Evolutionary conservation across 1,140 invertebrate genomes (phyloP), one percentile per base, ranked within the genome.

Genomic region (Thaumatotibia leucotreta): DNA sequence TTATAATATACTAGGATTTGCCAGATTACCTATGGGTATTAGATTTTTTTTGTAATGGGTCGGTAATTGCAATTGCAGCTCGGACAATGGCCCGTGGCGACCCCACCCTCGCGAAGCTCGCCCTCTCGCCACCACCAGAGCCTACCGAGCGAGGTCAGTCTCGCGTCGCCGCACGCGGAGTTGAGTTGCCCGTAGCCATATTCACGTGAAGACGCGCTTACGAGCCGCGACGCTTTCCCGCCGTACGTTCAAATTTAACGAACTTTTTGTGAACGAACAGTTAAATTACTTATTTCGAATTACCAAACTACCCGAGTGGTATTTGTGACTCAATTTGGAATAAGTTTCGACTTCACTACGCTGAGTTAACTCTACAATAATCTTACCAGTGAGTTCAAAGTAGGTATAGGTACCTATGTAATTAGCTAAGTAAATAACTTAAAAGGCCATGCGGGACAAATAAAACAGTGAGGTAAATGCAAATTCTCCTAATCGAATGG

Each of bases 81-180:
- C 52, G 52, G 52, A 58, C 52, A 58, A 58, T 29, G 52, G 52
- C 52, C 52, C 52, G 24, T 29, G 23, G 24, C 24, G 52, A 58
- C 52, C 52, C 52, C 52, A 58, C 52, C 52, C 52, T 27, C 52
- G 52, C 52, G n/a, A 45, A 27, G 52, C 52, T 58, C 23, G 52
- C 23, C 52, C 52, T 58, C 52, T 14, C 52, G 22, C 52, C 52
- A 58, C 23, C 52, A 52, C 23, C 52, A 14, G 14, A 58, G 52
- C 52, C 52, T 58, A 24, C 52, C 23, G 50, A 24, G 20, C 11
- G 23, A 58, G 23, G 20, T 58, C 52, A 58, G 52, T 58, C 52
- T 58, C 24, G 27, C 52, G 11, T 27, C 52, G 20, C 52, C 33
- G 33, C 33, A 11, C 9, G 9, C 33, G 33, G 14, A 11, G 39